Base-by-base conservation (phyloP, 2,113 vertebrate genomes). In the Periophthalmus modestus region DNA sequence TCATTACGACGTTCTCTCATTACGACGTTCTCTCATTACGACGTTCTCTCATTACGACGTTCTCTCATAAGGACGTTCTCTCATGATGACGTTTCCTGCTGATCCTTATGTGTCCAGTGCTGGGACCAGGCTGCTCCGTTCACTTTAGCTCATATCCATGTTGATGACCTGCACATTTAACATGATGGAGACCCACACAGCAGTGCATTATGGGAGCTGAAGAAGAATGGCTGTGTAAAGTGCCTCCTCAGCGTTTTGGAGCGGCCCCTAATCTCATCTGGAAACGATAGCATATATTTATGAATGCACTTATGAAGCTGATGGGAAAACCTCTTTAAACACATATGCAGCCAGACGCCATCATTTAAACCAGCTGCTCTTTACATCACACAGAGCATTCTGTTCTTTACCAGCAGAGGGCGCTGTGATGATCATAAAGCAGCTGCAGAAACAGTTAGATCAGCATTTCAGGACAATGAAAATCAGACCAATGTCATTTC, bases 131-230 rank as follows among this genome's bases (percentile, higher is more conserved):
- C 71, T 23, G 28, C 19, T 59, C 63, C 66, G 67, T 50, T 72
- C 19, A 61, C 47, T 34, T 48, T 33, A 39, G 46, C 55, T 72
- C 74, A 69, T 43, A 62, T 5, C 58, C 24, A 24, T 66, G 39
- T 66, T 61, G 81, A 72, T 71, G 39, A 69, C 13, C n/a, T 78
- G 79, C 69, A 66, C 82, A 78, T 78, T 88, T 87, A 85, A 89
- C 85, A 74, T 78, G 57, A 81, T 55, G 72, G 83, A 77, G 50
- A 61, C 81, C 57, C 48, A 82, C 82, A 85, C 81, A 78, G 83
- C 83, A 75, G 73, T 85, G 77, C 84, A 74, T 87, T 87, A 91
- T 90, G 86, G 72, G 74, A 84, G 86, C 81, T 89, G 84, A 85
- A 84, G 87, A 82, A 86, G 86, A 83, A 88, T 82, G 84, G 80